phyloP scores from a whole-genome alignment of 1,140 invertebrate species.

The Trichonephila clavata region DNA sequence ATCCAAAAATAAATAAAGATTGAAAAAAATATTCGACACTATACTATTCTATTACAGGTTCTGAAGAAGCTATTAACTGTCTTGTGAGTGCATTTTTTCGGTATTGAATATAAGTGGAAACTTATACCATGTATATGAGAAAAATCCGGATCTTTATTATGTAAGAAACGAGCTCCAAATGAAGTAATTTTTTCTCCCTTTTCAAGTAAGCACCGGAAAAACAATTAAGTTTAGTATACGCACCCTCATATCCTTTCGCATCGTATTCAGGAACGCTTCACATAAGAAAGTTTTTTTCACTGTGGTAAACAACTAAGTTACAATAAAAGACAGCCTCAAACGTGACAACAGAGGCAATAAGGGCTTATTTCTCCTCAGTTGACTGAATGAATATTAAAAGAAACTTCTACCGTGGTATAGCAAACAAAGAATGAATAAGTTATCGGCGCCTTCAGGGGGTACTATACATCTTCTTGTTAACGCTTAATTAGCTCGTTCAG shows the following conservation, averaged over 20 bases:
- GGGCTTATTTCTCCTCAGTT: background rate
- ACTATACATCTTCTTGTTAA: constrained; percentile 46
- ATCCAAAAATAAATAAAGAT: too few relatives aligned
- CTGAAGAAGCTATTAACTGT: too few relatives aligned
- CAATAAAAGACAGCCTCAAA: background rate
- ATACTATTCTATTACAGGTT: too few relatives aligned
- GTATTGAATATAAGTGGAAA: too few relatives aligned
- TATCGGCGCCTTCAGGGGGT: constrained; percentile 1
- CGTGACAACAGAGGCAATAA: constrained; percentile 17
- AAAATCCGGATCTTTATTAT: background rate
- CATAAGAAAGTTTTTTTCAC: background rate
- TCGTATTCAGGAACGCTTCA: background rate
- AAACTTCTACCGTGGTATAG: background rate
- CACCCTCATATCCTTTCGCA: background rate
- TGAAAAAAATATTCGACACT: too few relatives aligned
- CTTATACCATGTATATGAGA: too few relatives aligned
- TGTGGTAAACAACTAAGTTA: background rate
- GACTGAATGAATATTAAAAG: constrained; percentile 42
- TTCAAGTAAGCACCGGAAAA: background rate
- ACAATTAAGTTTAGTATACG: background rate
- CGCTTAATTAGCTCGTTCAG: constrained; percentile 46
- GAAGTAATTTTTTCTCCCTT: background rate
- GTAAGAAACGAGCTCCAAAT: background rate
- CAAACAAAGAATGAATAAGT: constrained; percentile 46
- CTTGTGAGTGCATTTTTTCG: too few relatives aligned